Evolutionary conservation across 2,797 vertebrate genomes (phyloP).

Genomic region (Apogon hyalosoma): DNA sequence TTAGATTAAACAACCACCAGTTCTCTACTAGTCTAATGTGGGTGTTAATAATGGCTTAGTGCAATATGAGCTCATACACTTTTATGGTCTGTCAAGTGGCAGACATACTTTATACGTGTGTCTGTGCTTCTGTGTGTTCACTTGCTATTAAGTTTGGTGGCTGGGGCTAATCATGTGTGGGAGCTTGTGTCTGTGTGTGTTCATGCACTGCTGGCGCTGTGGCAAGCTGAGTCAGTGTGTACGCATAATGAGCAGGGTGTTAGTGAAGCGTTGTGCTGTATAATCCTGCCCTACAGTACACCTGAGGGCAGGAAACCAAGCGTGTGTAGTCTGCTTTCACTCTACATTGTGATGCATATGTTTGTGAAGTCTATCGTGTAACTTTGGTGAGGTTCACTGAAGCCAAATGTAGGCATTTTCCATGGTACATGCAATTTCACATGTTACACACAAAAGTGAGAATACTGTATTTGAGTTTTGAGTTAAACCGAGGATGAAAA

Average conservation of each 20-base stretch:
- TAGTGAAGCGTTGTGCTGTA: slow-evolving; percentile 59
- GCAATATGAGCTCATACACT: slow-evolving; percentile 55
- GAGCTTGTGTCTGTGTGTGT: slow-evolving; percentile 16
- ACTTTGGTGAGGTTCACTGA: slow-evolving; percentile 29
- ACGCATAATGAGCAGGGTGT: slow-evolving; percentile 66
- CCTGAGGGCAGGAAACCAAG: slow-evolving; percentile 67
- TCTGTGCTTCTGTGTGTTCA: slow-evolving; percentile 18
- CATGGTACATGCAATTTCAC: slow-evolving; percentile 28
- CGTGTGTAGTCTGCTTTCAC: slow-evolving; percentile 44
- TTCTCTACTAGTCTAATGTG: slow-evolving; percentile 51
- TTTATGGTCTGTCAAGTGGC: slow-evolving; percentile 54
- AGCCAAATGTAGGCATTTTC: slow-evolving; percentile 22
- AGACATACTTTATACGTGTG: slow-evolving; percentile 2
- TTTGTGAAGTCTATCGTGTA: slow-evolving; percentile 19
- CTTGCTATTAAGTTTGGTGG: slow-evolving; percentile 10
- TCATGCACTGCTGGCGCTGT: slow-evolving; percentile 36
- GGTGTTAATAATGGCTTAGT: slow-evolving; percentile 65
- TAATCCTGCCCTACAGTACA: slow-evolving; percentile 62
- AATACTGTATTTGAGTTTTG: not conserved
- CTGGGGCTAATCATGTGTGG: slow-evolving; percentile 28
- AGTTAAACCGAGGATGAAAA: not conserved
- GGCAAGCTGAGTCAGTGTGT: slow-evolving; percentile 62
- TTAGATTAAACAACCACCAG: slow-evolving; percentile 43
- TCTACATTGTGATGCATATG: slow-evolving; percentile 2
- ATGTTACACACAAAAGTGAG: slow-evolving; percentile 25